A percentile compares a stretch with the other conserved stretches of the same genome.
Evolutionary conservation across 2,888 invertebrate species (phyloP).

Genomic region (Luperina testacea): DNA sequence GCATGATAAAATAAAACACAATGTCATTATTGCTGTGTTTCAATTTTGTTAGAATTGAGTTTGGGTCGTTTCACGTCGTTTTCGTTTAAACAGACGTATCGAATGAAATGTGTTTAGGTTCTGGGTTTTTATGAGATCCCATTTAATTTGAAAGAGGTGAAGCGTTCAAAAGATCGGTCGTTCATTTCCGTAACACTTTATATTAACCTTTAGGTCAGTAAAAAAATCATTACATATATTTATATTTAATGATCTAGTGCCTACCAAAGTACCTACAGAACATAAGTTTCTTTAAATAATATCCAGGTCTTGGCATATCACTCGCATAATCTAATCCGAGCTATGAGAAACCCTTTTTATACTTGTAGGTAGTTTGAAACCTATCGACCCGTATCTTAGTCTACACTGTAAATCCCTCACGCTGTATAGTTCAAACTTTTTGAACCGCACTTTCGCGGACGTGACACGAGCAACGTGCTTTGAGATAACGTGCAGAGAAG

Average conservation of each 20-base stretch:
- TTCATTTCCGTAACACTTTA: not conserved
- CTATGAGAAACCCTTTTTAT: not conserved
- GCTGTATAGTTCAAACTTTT: conserved; percentile 34
- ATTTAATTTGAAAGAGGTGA: conserved; percentile 17
- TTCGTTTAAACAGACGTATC: conserved; percentile 5
- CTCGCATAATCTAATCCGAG: too few relatives aligned
- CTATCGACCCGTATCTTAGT: conserved; percentile 25
- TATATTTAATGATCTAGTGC: too few relatives aligned
- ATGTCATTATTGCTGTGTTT: conserved; percentile 61
- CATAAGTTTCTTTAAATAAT: not conserved
- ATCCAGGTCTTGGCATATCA: not conserved
- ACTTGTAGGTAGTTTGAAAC: conserved; percentile 3
- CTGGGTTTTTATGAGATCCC: conserved; percentile 18
- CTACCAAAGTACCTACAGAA: not conserved
- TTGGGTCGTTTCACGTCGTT: conserved; percentile 13
- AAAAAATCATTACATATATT: not conserved
- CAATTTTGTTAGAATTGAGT: conserved; percentile 61
- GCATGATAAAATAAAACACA: conserved; percentile 12
- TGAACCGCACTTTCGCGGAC: conserved; percentile 12
- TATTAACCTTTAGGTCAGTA: not conserved
- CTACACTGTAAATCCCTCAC: conserved; percentile 44
- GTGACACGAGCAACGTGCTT: conserved; percentile 11
- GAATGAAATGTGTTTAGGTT: conserved; percentile 27
- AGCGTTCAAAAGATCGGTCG: not conserved
- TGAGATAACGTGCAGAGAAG: not conserved